Percentiles rank a stretch among this genome's conserved stretches.
phyloP scores from a whole-genome alignment of 2,797 vertebrate species.

The Galaxias olidus region DNA sequence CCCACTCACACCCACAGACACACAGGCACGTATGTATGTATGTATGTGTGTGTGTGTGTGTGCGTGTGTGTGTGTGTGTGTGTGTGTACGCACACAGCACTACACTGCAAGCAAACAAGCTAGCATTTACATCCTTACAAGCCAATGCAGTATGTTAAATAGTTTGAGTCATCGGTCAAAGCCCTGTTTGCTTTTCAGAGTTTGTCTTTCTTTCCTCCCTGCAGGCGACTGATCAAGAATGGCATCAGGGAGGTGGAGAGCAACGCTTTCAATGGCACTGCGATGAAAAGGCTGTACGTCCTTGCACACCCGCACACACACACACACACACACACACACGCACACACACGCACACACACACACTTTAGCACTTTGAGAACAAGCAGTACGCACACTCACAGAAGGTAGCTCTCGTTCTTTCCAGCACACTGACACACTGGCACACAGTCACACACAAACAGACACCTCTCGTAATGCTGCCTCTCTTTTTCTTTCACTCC shows the following conservation, averaged over 20 bases:
- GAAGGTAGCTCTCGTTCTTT: background rate
- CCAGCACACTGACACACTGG: constrained; percentile 10
- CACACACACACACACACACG: constrained; percentile 18
- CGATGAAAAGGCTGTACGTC: constrained; percentile 77
- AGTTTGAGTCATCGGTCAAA: constrained; percentile 28
- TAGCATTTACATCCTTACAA: background rate
- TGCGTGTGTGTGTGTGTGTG: too few species aligned
- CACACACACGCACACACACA: background rate
- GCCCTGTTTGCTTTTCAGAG: background rate
- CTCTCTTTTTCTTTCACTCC: constrained; percentile 13
- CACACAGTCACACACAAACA: constrained; percentile 5
- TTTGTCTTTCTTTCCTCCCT: constrained; percentile 16
- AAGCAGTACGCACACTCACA: background rate
- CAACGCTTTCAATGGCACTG: constrained; percentile 78
- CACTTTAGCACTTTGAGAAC: background rate
- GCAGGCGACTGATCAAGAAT: constrained; percentile 77
- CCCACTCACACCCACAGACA: constrained; percentile 16
- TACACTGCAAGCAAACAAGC: background rate
- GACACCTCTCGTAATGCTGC: background rate
- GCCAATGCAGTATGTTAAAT: background rate
- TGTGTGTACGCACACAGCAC: too few species aligned
- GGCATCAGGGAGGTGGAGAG: constrained; percentile 74
- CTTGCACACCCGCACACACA: constrained; percentile 26
- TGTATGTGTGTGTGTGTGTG: too few species aligned
- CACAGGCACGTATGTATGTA: too few species aligned